A percentile compares a stretch with the other conserved stretches of the same genome.
These are phyloP conservation scores for Sarcophaga carnaria DNA, from an alignment of 2,888 invertebrate genomes.

Conservation along the genomic window DNA sequence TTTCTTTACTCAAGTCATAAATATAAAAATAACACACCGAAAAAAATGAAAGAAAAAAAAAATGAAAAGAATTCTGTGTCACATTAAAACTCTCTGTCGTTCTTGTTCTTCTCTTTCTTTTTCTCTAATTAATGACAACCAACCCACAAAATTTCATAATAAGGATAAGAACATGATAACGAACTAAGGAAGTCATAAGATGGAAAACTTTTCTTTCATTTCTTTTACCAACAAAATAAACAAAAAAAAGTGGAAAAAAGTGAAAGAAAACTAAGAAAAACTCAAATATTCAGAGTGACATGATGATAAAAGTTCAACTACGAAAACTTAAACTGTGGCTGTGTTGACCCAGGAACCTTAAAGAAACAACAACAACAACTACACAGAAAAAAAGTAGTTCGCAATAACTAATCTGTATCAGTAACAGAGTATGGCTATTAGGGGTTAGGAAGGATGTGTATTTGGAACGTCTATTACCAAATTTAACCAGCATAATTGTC, in stretches of 20 bases:
- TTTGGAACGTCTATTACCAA: background rate
- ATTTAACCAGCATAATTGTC: constrained; percentile 3
- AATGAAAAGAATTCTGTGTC: background rate
- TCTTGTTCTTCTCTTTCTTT: too few relatives aligned
- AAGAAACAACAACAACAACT: background rate
- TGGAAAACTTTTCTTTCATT: background rate
- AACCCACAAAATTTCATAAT: constrained; percentile 19
- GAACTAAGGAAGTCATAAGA: background rate
- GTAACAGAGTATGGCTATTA: too few relatives aligned
- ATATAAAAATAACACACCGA: background rate
- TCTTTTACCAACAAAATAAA: background rate
- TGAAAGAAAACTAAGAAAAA: background rate
- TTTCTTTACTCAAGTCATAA: background rate
- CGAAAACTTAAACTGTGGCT: constrained; percentile 21
- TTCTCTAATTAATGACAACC: constrained; percentile 9
- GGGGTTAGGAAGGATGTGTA: too few relatives aligned
- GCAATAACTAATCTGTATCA: too few relatives aligned
- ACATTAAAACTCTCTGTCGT: constrained; percentile 12
- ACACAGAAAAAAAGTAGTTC: too few relatives aligned
- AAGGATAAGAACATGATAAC: background rate
- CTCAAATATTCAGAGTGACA: too few relatives aligned
- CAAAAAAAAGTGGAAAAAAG: background rate
- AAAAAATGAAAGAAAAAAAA: background rate
- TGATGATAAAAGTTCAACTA: background rate
- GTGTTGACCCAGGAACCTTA: background rate